Base-by-base conservation (phyloP, 2,888 invertebrate genomes). In the Cepaea hortensis region DNA sequence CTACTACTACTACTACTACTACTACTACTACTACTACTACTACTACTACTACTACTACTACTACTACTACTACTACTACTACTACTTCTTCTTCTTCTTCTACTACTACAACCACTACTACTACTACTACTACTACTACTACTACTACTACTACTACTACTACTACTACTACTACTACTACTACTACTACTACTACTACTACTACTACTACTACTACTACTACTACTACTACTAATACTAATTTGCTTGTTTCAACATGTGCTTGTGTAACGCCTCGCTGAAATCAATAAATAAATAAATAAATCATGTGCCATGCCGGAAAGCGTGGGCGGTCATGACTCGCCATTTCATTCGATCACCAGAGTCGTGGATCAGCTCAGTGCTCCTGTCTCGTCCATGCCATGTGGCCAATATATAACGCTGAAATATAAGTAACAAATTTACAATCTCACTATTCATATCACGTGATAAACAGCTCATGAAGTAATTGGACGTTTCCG, bases 41-140 rank as follows among this genome's bases (percentile, higher is more conserved):
- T n/a, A 68, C 68, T n/a, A 68, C 68, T n/a, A 68, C 18, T n/a
- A 68, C 68, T n/a, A 68, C n/a, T n/a, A 68, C 68, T n/a, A 68
- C 68, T n/a, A 68, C 68, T n/a, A 68, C 15, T n/a, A 68, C 68
- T n/a, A 20, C 15, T 20, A 68, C 68, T n/a, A 68, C n/a, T n/a
- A 68, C 68, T n/a, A 68, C n/a, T n/a, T 4, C 68, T n/a, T 7
- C n/a, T n/a, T 7, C 68, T n/a, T 7, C 68, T n/a, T 20, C 15
- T n/a, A 68, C 15, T n/a, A 68, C 68, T n/a, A 68, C n/a, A 4
- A 68, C 68, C 15, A 68, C 68, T n/a, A 68, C 68, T n/a, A 68
- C 68, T n/a, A 68, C 68, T n/a, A 15, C 68, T n/a, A 68, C 68
- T n/a, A 68, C n/a, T n/a, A 68, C 3, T n/a, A 68, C 68, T n/a